Evolutionary conservation across 2,888 invertebrate species (phyloP).

Genomic region (Cryptus armator): DNA sequence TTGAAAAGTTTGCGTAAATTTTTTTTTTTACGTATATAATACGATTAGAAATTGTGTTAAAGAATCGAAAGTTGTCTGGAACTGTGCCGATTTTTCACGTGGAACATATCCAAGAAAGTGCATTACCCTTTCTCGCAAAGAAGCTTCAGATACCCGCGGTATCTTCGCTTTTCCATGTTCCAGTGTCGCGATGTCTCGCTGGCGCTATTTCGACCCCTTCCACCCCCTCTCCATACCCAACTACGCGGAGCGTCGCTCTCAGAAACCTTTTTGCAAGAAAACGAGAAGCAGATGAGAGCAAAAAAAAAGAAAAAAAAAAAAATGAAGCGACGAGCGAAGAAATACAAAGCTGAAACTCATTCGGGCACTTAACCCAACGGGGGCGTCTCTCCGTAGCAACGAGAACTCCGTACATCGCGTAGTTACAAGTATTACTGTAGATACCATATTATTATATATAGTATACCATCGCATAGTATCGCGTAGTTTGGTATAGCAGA

Average conservation of each 20-base stretch:
- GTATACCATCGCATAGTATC: not conserved
- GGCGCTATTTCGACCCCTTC: not conserved
- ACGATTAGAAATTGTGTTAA: no score
- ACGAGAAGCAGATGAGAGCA: constrained; percentile 9
- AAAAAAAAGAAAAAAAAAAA: constrained; percentile 31
- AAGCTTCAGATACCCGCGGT: not conserved
- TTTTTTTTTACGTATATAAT: no score
- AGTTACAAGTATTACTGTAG: not conserved
- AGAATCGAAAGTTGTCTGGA: no score
- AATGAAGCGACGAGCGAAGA: not conserved
- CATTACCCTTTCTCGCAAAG: not conserved
- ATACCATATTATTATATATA: constrained; percentile 6
- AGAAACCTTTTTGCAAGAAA: constrained; percentile 20
- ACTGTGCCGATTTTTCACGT: no score
- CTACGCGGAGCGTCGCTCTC: not conserved
- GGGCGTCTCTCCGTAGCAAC: not conserved
- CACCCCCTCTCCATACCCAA: not conserved
- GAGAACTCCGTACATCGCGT: not conserved
- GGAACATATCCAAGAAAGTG: constrained; percentile 6
- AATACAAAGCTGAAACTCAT: constrained; percentile 63
- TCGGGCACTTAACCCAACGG: constrained; percentile 44
- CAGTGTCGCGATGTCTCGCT: not conserved
- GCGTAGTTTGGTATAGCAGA: constrained; percentile 23
- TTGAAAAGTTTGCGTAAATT: no score
- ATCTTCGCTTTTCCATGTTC: not conserved